Evolutionary conservation across 2,888 invertebrate species (phyloP), one percentile per base, ranked within the genome.

Genomic region (Drosophila aldrichi): DNA sequence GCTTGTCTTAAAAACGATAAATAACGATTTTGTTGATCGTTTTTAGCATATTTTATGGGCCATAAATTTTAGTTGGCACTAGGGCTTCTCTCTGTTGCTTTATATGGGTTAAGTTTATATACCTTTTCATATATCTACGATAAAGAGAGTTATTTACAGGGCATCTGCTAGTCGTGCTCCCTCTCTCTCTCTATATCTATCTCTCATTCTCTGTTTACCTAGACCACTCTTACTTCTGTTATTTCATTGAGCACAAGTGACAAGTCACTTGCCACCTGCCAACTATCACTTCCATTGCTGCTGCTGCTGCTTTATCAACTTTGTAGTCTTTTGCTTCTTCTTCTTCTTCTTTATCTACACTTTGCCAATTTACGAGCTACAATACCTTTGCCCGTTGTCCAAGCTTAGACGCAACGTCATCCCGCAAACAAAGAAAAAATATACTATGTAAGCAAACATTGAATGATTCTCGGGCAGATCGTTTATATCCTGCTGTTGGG

Each of bases 261-360:
- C 56, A 52, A 56, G 58, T 66, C 61, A 61, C 48, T 56, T 70
- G 70, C 49, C 58, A 59, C 57, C 36, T 49, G 64, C 54, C 41
- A 49, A 25, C 32, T 34, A 44, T 46, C 40, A 57, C 57, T 46
- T 29, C 43, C 25, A 22, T 25, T 49, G n/a, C 20, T 22, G 20
- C 20, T 22, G 22, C 46, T 46, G n/a, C 18, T 25, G 43, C 43
- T 6, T 40, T 32, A 12, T 16, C 22, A 20, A 1, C 44, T 18
- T 22, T 18, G 7, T 48, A 25, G 14, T 29, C 48, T 12, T 2
- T 5, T 36, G 16, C 36, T 16, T 14, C 20, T 20, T 1, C 25
- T 22, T 3, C 22, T 6, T 51, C 41, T 18, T 43, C 20, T 25
- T 29, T 16, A 34, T 29, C 22, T 65, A 20, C 22, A 46, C 25